Conservation (phyloP, 1,140 invertebrate genomes). For the Drosophila micromelanica region DNA sequence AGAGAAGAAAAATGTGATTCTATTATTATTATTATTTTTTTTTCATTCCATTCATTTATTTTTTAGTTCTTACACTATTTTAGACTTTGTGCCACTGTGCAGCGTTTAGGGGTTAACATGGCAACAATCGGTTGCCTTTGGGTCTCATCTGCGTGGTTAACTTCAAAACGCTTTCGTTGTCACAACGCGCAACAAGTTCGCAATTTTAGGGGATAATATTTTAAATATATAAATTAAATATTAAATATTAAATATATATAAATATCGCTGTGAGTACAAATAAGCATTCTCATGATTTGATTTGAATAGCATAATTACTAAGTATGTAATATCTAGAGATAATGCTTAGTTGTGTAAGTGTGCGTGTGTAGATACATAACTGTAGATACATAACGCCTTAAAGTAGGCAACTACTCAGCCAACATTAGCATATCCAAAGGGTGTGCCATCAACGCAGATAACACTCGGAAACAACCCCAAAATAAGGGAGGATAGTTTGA, state of each 20-base stretch:
- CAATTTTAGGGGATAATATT: not conserved
- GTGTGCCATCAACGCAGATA: not conserved
- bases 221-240: not conserved
- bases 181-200: constrained; percentile 36
- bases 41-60: not conserved
- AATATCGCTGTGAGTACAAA: not conserved
- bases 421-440: constrained; percentile 6
- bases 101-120: not conserved
- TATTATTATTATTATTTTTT: too few relatives aligned
- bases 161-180: constrained; percentile 27
- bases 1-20: too few relatives aligned
- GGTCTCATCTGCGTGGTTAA: not conserved
- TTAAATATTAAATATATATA: not conserved
- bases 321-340: not conserved
- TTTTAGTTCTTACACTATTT: not conserved
- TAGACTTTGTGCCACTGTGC: constrained; percentile 14
- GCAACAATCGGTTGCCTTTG: not conserved
- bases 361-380: not conserved
- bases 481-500: too few relatives aligned
- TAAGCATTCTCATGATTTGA: too few relatives aligned
- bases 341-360: not conserved
- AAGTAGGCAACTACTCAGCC: not conserved
- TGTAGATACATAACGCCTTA: constrained; percentile 9
- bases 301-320: not conserved
- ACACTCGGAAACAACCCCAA: too few relatives aligned